phyloP scores from a whole-genome alignment of 2,113 vertebrate species.

The Bos javanicus region DNA sequence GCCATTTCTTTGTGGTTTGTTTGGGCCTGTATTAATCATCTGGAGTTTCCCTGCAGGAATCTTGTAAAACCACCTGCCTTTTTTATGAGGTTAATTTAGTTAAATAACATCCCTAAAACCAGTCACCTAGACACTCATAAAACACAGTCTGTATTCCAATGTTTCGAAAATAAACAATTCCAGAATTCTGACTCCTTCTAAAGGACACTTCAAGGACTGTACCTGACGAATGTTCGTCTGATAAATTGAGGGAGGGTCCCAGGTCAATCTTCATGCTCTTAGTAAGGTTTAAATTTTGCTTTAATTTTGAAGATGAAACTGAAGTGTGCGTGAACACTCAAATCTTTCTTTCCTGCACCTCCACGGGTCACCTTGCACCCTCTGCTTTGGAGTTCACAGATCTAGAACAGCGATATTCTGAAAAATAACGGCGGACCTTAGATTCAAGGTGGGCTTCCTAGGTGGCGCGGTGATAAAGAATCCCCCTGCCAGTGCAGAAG shows the following conservation, averaged over 20 bases:
- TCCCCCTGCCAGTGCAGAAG: neutral
- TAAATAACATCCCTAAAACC: neutral
- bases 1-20: neutral
- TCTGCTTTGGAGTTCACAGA: neutral
- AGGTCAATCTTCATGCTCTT: neutral
- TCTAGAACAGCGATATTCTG: neutral
- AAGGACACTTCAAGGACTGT: neutral
- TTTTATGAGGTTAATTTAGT: neutral
- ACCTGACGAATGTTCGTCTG: neutral
- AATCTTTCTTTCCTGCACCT: neutral
- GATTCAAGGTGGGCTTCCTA: neutral
- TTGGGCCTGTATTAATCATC: neutral
- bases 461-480: neutral
- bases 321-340: neutral
- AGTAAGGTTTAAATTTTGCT: neutral
- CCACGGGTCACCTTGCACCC: fast-evolving
- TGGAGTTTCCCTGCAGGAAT: neutral
- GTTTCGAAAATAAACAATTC: neutral
- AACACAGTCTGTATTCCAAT: neutral
- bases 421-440: fast-evolving
- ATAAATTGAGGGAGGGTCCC: fast-evolving
- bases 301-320: neutral
- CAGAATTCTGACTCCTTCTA: fast-evolving
- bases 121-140: neutral
- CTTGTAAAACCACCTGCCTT: neutral